Evolutionary conservation across 1,140 invertebrate genomes (phyloP).

Genomic region (Thalassaphorura encarpata): DNA sequence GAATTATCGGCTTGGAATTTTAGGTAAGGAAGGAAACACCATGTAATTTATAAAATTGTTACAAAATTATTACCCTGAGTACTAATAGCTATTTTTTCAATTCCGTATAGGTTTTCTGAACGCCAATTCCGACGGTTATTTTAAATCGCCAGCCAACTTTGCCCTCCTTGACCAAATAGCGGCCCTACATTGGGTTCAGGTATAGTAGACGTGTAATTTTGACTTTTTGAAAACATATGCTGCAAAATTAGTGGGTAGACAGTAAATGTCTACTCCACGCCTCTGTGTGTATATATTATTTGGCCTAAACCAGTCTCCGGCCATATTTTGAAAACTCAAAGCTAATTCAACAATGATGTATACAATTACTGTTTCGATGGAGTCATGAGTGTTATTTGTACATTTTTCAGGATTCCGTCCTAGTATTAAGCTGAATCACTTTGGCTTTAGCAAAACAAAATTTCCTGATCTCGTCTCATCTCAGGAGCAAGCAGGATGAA

Average conservation of each 20-base stretch:
- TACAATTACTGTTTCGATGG: background rate
- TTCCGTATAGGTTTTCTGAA: conserved; percentile 66
- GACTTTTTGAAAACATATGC: background rate
- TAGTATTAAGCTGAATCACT: too few species aligned
- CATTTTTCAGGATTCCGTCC: too few species aligned
- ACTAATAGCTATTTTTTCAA: conserved; percentile 35
- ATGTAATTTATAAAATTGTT: background rate
- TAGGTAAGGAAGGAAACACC: conserved; percentile 55
- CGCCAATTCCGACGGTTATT: conserved; percentile 69
- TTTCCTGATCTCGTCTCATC: too few species aligned
- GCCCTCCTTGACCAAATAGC: conserved; percentile 49
- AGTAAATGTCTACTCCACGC: too few species aligned
- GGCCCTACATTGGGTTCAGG: conserved; percentile 72
- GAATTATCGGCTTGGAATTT: conserved; percentile 89
- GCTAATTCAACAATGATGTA: background rate
- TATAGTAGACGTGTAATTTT: conserved; percentile 36
- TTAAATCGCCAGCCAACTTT: conserved; percentile 78
- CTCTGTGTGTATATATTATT: too few species aligned
- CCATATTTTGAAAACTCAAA: background rate
- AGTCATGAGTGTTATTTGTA: background rate
- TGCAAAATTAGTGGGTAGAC: background rate
- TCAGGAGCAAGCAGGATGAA: too few species aligned
- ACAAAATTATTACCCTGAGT: background rate
- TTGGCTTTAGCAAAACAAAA: too few species aligned
- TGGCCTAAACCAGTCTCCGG: too few species aligned